Conservation (phyloP, 2,888 invertebrate species). For the Dione juno region DNA sequence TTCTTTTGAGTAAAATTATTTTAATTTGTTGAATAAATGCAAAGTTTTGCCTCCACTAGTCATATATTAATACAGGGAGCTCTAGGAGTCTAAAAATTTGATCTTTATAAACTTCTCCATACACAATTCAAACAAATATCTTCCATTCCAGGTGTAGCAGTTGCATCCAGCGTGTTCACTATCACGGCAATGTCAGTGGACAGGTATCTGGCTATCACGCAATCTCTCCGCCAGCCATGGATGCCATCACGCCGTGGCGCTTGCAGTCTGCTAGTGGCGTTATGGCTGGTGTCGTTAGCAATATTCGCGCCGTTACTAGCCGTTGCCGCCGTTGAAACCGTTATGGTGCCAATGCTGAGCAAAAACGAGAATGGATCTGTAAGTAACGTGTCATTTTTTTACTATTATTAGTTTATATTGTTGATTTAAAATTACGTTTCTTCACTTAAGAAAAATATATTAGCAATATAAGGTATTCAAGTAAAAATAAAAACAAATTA, state of each 20-base stretch:
- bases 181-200: constrained; percentile 91
- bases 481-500: no score
- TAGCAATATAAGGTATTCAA: no score
- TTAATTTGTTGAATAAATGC: no score
- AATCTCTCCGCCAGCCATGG: constrained; percentile 88
- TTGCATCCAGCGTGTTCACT: constrained; percentile 90
- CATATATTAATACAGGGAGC: no score
- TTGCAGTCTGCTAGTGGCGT: constrained; percentile 83
- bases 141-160: constrained; percentile 86
- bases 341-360: constrained; percentile 64
- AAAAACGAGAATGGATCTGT: constrained; percentile 70
- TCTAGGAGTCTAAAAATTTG: no score
- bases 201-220: constrained; percentile 89
- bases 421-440: not conserved
- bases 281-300: constrained; percentile 87
- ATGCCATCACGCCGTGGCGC: constrained; percentile 88
- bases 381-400: constrained; percentile 49
- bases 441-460: no score
- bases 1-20: no score
- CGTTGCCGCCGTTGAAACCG: constrained; percentile 75
- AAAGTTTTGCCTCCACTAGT: no score
- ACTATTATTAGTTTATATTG: not conserved
- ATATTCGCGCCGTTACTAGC: constrained; percentile 87
- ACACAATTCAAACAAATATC: not conserved
- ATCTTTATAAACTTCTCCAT: no score